Percentiles rank a stretch among this genome's conserved stretches.
Conservation (phyloP, 2,797 vertebrate species). For the Ctenosaura bakeri region DNA sequence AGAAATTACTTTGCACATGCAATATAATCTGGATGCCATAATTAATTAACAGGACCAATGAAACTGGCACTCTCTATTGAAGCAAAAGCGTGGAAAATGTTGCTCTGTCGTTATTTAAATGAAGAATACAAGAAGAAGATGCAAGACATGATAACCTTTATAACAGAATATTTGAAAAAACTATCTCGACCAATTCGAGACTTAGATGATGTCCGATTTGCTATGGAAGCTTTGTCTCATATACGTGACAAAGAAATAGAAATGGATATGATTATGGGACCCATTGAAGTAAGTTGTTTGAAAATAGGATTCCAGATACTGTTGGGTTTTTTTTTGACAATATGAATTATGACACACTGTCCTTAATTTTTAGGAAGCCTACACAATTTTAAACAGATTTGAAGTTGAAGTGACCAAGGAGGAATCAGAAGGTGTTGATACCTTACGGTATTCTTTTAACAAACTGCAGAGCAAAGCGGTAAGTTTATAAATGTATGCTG, state of each 20-base stretch:
- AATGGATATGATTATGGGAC: conserved; percentile 84
- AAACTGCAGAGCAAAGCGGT: conserved; percentile 85
- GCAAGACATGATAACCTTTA: conserved; percentile 77
- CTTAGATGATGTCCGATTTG: conserved; percentile 84
- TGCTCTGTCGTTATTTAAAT: conserved; percentile 84
- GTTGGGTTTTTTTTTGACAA: neutral
- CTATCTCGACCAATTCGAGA: conserved; percentile 83
- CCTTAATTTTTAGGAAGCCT: conserved; percentile 82
- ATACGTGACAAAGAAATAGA: conserved; percentile 83
- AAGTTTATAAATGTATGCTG: conserved; percentile 67
- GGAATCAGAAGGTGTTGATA: conserved; percentile 84
- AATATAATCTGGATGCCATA: neutral
- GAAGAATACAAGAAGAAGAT: conserved; percentile 86
- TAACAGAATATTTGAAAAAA: conserved; percentile 76
- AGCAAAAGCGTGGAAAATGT: conserved; percentile 86
- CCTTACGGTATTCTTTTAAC: conserved; percentile 81
- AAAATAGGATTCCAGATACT: neutral
- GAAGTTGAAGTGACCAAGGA: conserved; percentile 83
- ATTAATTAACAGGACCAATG: conserved; percentile 75
- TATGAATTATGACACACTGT: neutral
- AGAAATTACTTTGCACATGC: neutral
- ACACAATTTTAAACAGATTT: conserved; percentile 82
- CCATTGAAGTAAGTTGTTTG: conserved; percentile 83
- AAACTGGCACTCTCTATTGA: conserved; percentile 82
- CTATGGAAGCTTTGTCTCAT: conserved; percentile 81